Percentiles rank a stretch among this genome's conserved stretches.
Evolutionary conservation across 2,888 invertebrate genomes (phyloP).

Genomic region (Philhelius pedissequus): DNA sequence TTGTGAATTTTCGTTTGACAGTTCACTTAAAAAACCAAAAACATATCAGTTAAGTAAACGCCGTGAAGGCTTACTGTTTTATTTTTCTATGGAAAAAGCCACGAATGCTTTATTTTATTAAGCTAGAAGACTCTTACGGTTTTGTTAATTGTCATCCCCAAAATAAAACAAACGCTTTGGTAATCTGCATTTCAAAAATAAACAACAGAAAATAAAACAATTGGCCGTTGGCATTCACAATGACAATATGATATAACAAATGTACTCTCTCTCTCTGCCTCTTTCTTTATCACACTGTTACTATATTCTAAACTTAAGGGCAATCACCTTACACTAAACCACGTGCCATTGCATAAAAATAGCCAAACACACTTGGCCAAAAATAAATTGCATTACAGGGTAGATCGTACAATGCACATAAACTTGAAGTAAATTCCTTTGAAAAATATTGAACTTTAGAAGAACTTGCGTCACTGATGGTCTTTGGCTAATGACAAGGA

Average conservation of each 20-base stretch:
- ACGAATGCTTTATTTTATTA: no score
- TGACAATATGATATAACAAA: not conserved
- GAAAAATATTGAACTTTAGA: not conserved
- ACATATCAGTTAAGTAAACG: no score
- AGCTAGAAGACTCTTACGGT: no score
- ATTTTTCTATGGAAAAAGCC: no score
- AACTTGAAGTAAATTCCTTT: slow-evolving; percentile 9
- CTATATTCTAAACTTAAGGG: not conserved
- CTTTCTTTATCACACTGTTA: not conserved
- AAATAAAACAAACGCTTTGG: no score
- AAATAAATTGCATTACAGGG: slow-evolving; percentile 31
- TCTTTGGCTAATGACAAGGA: not conserved
- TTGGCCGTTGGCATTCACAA: no score
- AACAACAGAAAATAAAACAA: not conserved
- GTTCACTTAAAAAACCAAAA: no score
- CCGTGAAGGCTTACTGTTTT: no score
- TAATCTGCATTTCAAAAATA: not conserved
- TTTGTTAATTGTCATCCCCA: not conserved
- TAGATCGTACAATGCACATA: not conserved
- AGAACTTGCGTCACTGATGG: slow-evolving; percentile 6
- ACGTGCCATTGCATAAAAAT: slow-evolving; percentile 39
- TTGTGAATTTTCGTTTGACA: no score
- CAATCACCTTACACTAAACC: slow-evolving; percentile 17
- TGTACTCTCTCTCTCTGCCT: not conserved
- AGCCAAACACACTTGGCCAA: slow-evolving; percentile 18